Conservation (phyloP, 2,113 vertebrate genomes). For the Thamnaconus septentrionalis region DNA sequence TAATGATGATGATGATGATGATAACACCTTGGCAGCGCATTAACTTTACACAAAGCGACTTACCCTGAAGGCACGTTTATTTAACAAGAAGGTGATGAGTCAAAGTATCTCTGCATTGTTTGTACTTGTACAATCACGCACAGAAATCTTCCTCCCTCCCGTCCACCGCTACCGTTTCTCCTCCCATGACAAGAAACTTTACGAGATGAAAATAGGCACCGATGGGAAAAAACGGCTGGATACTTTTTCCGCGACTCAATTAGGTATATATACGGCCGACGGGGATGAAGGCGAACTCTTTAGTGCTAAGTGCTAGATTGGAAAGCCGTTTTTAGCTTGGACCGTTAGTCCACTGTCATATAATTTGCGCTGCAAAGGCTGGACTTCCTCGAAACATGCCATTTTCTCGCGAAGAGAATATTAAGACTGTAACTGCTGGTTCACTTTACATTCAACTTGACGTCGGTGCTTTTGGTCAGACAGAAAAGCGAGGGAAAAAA, state of each 20-base stretch:
- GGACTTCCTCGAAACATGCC: too few relatives aligned
- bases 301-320: too few relatives aligned
- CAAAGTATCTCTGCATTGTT: constrained; percentile 16
- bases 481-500: neutral
- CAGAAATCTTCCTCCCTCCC: neutral
- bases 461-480: neutral
- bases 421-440: neutral
- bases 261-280: too few relatives aligned
- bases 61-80: constrained; percentile 23
- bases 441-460: neutral
- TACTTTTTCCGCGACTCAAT: too few relatives aligned
- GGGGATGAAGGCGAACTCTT: too few relatives aligned
- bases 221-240: too few relatives aligned
- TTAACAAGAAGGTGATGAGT: constrained; percentile 3
- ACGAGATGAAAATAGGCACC: too few relatives aligned
- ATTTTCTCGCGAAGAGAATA: too few relatives aligned
- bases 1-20: neutral
- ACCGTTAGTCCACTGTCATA: too few relatives aligned
- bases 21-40: neutral
- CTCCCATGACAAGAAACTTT: constrained; percentile 1
- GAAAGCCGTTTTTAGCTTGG: too few relatives aligned
- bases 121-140: constrained; percentile 36
- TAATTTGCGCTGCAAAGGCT: too few relatives aligned
- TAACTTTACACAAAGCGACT: too few relatives aligned
- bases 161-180: neutral